Evolutionary conservation across 1,140 invertebrate genomes (phyloP).

Genomic region (Nephotettix cincticeps): DNA sequence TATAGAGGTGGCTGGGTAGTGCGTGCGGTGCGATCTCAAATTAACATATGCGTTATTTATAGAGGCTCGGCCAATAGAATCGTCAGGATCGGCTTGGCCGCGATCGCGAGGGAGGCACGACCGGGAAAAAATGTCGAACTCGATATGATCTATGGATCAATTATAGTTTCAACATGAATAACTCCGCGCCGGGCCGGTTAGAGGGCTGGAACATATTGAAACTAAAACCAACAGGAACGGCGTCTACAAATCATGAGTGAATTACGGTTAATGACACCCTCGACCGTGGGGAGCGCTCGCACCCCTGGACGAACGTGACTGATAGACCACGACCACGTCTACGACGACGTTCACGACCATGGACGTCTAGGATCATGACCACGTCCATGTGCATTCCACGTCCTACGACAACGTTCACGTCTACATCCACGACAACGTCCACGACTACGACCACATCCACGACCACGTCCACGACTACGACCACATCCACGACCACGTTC

Average conservation of each 20-base stretch:
- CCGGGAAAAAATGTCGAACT: slow-evolving; percentile 11
- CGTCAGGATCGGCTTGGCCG: not conserved
- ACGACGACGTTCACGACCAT: no score
- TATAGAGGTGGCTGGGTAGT: not conserved
- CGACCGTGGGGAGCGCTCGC: slow-evolving; percentile 4
- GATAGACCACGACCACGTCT: slow-evolving; percentile 4
- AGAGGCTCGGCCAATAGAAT: slow-evolving; percentile 4
- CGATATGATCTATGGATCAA: slow-evolving; percentile 27
- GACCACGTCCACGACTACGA: no score
- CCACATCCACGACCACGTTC: no score
- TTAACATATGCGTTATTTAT: slow-evolving; percentile 21
- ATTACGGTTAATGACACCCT: slow-evolving; percentile 24
- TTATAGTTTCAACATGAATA: slow-evolving; percentile 28
- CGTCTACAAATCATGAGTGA: slow-evolving; percentile 17
- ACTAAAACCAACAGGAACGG: slow-evolving; percentile 21
- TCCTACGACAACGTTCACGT: no score
- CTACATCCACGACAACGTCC: no score
- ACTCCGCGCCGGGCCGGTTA: not conserved
- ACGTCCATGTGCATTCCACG: no score
- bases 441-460: no score
- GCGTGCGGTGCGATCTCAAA: slow-evolving; percentile 5
- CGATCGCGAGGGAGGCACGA: not conserved
- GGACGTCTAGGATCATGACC: no score
- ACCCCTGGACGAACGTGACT: slow-evolving; percentile 22
- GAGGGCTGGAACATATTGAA: slow-evolving; percentile 8